These are phyloP conservation scores for Galerucella pusilla DNA, from an alignment of 2,888 invertebrate genomes.

Conservation along the genomic window DNA sequence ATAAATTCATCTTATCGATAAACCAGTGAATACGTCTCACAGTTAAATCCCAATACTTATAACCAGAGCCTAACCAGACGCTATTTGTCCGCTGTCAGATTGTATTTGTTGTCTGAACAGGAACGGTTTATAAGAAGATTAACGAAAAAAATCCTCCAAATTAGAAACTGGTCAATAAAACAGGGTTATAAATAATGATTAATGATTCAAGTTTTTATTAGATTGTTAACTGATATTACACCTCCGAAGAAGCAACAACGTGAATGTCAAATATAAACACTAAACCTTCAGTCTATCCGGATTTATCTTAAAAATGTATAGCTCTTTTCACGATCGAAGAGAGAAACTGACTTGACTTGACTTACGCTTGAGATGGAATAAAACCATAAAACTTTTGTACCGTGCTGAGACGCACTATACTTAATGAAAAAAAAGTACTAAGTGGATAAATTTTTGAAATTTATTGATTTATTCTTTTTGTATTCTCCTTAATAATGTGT, in stretches of 20 bases:
- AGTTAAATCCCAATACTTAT: slow-evolving; percentile 40
- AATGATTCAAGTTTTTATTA: background rate
- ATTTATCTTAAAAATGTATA: too few relatives aligned
- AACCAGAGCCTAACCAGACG: slow-evolving; percentile 10
- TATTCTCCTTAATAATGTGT: too few relatives aligned
- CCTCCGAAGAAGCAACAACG: background rate
- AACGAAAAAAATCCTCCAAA: background rate
- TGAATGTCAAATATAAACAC: background rate
- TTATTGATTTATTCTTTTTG: too few relatives aligned
- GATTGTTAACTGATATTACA: background rate
- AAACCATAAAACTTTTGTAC: too few relatives aligned
- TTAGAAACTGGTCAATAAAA: slow-evolving; percentile 10
- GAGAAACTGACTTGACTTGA: too few relatives aligned
- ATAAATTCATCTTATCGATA: slow-evolving; percentile 42
- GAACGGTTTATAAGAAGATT: background rate
- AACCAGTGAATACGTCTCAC: slow-evolving; percentile 34
- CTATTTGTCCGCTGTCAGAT: slow-evolving; percentile 42
- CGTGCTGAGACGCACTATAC: too few relatives aligned
- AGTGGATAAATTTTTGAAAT: too few relatives aligned
- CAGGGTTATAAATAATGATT: background rate
- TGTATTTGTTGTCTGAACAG: slow-evolving; percentile 23
- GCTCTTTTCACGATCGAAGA: too few relatives aligned
- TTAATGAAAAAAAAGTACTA: too few relatives aligned
- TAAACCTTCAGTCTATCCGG: too few relatives aligned
- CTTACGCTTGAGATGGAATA: too few relatives aligned